These are phyloP conservation scores for Tribolium madens DNA, from an alignment of 1,140 invertebrate species.

Conservation along the genomic window DNA sequence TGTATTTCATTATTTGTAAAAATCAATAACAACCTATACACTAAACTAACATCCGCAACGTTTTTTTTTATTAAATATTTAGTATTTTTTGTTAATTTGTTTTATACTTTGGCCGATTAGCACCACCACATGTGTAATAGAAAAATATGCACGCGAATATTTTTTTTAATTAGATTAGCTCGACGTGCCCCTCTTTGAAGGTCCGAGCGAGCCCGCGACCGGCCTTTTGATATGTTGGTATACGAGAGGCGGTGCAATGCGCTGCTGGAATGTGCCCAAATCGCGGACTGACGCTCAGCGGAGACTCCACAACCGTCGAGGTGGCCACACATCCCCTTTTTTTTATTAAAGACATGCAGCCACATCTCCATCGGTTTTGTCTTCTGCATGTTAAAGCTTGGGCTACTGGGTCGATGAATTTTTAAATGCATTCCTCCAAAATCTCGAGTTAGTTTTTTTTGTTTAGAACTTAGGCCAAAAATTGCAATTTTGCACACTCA, in stretches of 20 bases:
- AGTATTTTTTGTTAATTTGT: background rate
- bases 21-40: constrained; percentile 35
- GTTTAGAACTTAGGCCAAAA: constrained; percentile 4
- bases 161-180: background rate
- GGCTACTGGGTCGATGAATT: constrained; percentile 26
- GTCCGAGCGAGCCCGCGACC: constrained; percentile 41
- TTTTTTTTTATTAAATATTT: constrained; percentile 13
- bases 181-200: constrained; percentile 47
- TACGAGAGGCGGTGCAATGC: constrained; percentile 50
- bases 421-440: constrained; percentile 19
- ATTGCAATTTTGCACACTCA: background rate
- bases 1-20: background rate
- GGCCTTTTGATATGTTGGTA: constrained; percentile 60
- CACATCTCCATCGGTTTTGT: background rate
- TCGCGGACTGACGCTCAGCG: constrained; percentile 45
- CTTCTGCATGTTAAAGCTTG: constrained; percentile 31
- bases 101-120: constrained; percentile 34
- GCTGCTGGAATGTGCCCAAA: constrained; percentile 55
- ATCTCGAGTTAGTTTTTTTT: background rate
- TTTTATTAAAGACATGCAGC: background rate
- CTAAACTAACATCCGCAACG: constrained; percentile 37
- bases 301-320: background rate
- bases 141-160: background rate
- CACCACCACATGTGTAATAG: background rate
- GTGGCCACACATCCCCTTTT: constrained; percentile 39